Percentiles rank a stretch among this genome's conserved stretches.
phyloP scores from a whole-genome alignment of 1,140 invertebrate genomes.

The Drosophila ironensis region DNA sequence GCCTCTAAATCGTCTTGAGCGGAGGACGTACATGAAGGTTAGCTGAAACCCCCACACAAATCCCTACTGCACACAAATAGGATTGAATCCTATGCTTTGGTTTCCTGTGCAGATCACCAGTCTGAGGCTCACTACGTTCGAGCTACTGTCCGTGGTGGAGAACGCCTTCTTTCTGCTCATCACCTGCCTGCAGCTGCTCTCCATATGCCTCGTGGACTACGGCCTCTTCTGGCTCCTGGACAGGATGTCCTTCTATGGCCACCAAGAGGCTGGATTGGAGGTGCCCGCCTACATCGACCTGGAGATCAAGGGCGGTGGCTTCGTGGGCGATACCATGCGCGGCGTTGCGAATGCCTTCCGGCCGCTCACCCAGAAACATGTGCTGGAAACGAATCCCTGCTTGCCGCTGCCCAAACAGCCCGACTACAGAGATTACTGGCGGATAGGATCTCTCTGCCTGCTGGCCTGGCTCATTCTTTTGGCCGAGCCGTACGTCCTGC shows the following conservation, averaged over 20 bases:
- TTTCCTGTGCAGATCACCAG: constrained; percentile 84
- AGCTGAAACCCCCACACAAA: too few species aligned
- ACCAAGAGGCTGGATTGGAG: constrained; percentile 83
- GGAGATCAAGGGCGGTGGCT: constrained; percentile 84
- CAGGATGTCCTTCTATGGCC: constrained; percentile 86
- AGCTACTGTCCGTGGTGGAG: constrained; percentile 67
- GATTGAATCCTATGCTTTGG: too few species aligned
- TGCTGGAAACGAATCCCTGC: constrained; percentile 85
- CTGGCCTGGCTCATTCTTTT: constrained; percentile 87
- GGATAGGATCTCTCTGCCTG: constrained; percentile 85
- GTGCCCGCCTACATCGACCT: constrained; percentile 62
- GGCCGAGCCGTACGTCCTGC: constrained; percentile 90
- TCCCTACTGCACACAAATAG: too few species aligned
- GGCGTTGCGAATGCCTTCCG: constrained; percentile 85
- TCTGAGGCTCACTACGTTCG: constrained; percentile 84
- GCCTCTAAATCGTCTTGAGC: constrained; percentile 88
- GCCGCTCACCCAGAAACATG: constrained; percentile 83
- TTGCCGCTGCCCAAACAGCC: constrained; percentile 87
- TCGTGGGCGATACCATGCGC: constrained; percentile 85
- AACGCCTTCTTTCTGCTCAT: constrained; percentile 24
- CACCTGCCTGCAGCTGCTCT: constrained; percentile 29
- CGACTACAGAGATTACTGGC: constrained; percentile 85
- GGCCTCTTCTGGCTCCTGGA: constrained; percentile 88
- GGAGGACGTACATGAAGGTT: constrained; percentile 85
- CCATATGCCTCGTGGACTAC: constrained; percentile 42